Evolutionary conservation across 2,113 vertebrate species (phyloP).

Genomic region (Microcebus ravelobensis): DNA sequence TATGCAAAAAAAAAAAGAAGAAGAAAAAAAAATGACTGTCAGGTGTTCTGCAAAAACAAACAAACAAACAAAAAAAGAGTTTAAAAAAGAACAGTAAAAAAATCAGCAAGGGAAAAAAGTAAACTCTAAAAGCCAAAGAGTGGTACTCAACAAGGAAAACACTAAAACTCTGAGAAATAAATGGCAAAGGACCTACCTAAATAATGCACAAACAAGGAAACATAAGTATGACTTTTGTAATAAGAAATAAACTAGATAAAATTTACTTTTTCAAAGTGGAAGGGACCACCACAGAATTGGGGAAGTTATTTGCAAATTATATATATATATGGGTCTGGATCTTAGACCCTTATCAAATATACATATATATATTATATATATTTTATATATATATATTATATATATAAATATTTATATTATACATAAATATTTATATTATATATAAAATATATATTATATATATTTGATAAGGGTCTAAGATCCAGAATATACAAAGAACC

Average conservation of each 20-base stretch:
- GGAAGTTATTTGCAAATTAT: background rate
- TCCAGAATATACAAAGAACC: background rate
- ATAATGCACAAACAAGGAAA: slow-evolving; percentile 16
- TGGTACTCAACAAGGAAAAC: background rate
- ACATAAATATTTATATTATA: no score
- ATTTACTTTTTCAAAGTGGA: background rate
- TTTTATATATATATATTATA: no score
- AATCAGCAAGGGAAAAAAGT: background rate
- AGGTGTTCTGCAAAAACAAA: no score
- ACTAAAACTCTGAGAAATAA: background rate
- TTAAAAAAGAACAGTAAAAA: background rate
- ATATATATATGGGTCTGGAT: no score
- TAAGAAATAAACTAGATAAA: background rate
- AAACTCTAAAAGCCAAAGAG: background rate
- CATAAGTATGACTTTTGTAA: background rate
- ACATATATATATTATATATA: no score
- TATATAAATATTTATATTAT: no score
- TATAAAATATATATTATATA: no score
- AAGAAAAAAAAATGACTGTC: no score
- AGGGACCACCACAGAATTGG: background rate
- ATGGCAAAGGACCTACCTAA: background rate
- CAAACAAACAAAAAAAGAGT: background rate
- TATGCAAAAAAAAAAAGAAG: no score
- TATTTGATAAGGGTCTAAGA: background rate
- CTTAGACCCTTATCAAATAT: no score